Conservation (phyloP, 2,888 invertebrate genomes). For the Agrilus mali region DNA sequence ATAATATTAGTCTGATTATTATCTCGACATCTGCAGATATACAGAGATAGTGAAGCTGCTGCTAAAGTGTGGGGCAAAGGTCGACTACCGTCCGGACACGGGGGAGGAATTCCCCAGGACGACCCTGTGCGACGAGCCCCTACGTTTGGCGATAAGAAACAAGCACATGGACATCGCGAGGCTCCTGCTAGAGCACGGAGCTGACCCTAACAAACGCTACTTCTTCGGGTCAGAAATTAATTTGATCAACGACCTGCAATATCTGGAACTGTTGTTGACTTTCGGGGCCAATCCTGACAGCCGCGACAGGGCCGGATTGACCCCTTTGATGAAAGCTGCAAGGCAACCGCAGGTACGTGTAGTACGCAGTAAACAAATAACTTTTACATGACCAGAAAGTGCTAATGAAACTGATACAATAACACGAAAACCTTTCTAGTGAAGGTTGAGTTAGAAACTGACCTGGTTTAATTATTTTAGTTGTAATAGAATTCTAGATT, state of each 20-base stretch:
- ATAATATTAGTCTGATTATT: slow-evolving; percentile 14
- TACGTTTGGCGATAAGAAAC: slow-evolving; percentile 79
- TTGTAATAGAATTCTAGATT: no score
- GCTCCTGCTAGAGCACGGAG: slow-evolving; percentile 68
- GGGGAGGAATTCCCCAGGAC: slow-evolving; percentile 59
- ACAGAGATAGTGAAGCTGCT: slow-evolving; percentile 58
- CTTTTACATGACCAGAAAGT: not conserved
- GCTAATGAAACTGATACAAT: no score
- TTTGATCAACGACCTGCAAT: slow-evolving; percentile 69
- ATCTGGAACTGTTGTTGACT: slow-evolving; percentile 65
- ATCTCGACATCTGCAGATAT: slow-evolving; percentile 34
- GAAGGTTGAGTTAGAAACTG: no score
- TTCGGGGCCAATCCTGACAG: slow-evolving; percentile 84
- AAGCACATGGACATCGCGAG: slow-evolving; percentile 63
- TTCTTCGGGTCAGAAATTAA: slow-evolving; percentile 88
- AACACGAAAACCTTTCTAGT: no score
- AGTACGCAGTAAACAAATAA: slow-evolving; percentile 6
- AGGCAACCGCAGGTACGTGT: slow-evolving; percentile 56
- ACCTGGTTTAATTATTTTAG: no score
- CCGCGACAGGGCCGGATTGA: slow-evolving; percentile 73
- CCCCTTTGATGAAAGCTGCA: slow-evolving; percentile 85
- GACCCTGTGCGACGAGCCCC: slow-evolving; percentile 71
- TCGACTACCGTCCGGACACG: slow-evolving; percentile 65
- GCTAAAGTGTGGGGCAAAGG: slow-evolving; percentile 63
- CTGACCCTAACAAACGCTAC: slow-evolving; percentile 80